phyloP scores from a whole-genome alignment of 2,888 invertebrate species.

The Geotrupes spiniger region DNA sequence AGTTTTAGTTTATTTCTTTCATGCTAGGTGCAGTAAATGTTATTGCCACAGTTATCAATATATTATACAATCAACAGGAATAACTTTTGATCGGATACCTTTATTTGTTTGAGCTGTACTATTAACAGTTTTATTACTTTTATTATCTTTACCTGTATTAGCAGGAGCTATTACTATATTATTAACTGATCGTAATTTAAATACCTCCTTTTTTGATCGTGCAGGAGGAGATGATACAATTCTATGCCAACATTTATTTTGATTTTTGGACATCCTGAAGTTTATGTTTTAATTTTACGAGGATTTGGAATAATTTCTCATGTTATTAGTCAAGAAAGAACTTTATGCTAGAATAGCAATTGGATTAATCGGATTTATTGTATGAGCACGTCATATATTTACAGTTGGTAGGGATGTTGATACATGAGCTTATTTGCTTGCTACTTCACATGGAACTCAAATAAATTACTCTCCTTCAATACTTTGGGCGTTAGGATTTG shows the following conservation, averaged over 20 bases:
- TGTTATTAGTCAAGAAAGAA: not conserved
- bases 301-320: conserved; percentile 64
- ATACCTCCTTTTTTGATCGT: conserved; percentile 79
- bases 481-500: conserved; percentile 71
- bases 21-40: conserved; percentile 79
- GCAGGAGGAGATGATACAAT: conserved; percentile 49
- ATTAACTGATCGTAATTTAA: conserved; percentile 47
- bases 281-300: conserved; percentile 82
- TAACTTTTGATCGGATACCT: conserved; percentile 64
- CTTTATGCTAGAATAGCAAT: conserved; percentile 81
- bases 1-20: conserved; percentile 73
- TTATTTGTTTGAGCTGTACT: conserved; percentile 73
- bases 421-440: conserved; percentile 78
- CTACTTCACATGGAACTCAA: conserved; percentile 65
- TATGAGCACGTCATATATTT: conserved; percentile 84
- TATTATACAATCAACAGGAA: conserved; percentile 61
- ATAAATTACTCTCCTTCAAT: conserved; percentile 59
- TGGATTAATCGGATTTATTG: conserved; percentile 81
- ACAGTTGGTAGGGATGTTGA: conserved; percentile 81
- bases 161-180: conserved; percentile 79
- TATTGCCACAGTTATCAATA: conserved; percentile 73
- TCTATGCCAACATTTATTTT: conserved; percentile 79
- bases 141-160: conserved; percentile 71
- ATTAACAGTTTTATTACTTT: conserved; percentile 54
- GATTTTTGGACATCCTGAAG: conserved; percentile 86